Percentiles rank a stretch among this genome's conserved stretches.
These are phyloP conservation scores for Vombatus ursinus DNA, from an alignment of 2,113 vertebrate species.

Conservation along the genomic window DNA sequence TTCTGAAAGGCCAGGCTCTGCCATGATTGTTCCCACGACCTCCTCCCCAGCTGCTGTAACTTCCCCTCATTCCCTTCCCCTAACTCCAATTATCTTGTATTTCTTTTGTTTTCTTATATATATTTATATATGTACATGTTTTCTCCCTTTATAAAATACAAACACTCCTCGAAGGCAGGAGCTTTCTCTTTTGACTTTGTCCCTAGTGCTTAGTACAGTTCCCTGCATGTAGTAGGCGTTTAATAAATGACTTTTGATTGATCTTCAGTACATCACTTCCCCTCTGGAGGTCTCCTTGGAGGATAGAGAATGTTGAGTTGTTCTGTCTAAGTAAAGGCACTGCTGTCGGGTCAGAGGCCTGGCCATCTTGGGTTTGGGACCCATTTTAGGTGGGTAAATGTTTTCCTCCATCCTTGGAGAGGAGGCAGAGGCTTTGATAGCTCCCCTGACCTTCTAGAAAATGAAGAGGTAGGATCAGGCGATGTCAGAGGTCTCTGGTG, in stretches of 20 bases:
- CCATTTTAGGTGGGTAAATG: slow-evolving; percentile 48
- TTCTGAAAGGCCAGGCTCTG: no score
- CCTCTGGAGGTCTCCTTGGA: slow-evolving; percentile 32
- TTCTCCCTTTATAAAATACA: no score
- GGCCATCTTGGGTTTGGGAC: slow-evolving; percentile 52
- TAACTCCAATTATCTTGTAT: not conserved
- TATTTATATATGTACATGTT: no score
- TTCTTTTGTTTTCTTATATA: no score
- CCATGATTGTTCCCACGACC: no score
- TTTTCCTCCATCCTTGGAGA: slow-evolving; percentile 24
- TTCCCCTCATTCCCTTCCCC: not conserved
- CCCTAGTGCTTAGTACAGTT: no score
- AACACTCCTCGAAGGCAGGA: no score
- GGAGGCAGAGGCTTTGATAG: slow-evolving; percentile 16
- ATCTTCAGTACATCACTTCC: not conserved
- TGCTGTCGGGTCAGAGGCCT: slow-evolving; percentile 44
- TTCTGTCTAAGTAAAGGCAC: slow-evolving; percentile 58
- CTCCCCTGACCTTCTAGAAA: no score
- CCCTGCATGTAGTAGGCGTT: not conserved
- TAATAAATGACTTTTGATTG: not conserved
- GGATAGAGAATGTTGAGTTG: slow-evolving; percentile 50
- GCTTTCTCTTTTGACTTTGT: no score
- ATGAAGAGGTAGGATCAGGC: not conserved
- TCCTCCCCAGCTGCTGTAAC: not conserved
- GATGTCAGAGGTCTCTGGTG: not conserved